Percentiles rank a stretch among this genome's conserved stretches.
phyloP scores from a whole-genome alignment of 1,140 invertebrate genomes.

The Dendroctonus ponderosae region DNA sequence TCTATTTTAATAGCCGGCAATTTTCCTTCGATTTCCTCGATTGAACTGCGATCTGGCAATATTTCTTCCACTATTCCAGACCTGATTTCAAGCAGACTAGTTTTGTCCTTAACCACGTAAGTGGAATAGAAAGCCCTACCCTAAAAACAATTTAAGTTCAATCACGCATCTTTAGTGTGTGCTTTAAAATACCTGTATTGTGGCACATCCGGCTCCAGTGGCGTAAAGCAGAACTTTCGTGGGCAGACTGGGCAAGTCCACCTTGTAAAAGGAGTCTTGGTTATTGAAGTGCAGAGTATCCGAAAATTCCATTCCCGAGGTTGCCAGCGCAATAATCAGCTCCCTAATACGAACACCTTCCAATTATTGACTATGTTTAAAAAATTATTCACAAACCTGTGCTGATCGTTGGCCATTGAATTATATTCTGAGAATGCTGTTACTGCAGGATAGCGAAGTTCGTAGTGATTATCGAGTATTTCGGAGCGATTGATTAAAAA shows the following conservation, averaged over 20 bases:
- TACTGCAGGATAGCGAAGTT: slow-evolving; percentile 58
- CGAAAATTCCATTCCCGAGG: slow-evolving; percentile 65
- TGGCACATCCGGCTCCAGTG: slow-evolving; percentile 65
- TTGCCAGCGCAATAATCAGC: slow-evolving; percentile 52
- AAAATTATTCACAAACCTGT: slow-evolving; percentile 44
- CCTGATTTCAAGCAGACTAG: slow-evolving; percentile 57
- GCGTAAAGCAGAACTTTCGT: slow-evolving; percentile 67
- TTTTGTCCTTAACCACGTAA: slow-evolving; percentile 56
- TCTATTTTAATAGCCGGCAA: slow-evolving; percentile 59
- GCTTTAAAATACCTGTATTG: slow-evolving; percentile 55
- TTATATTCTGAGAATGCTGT: slow-evolving; percentile 60
- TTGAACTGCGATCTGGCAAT: slow-evolving; percentile 57
- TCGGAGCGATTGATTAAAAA: slow-evolving; percentile 64
- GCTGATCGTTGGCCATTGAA: slow-evolving; percentile 57
- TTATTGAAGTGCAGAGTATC: slow-evolving; percentile 61
- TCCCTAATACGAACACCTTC: too few species aligned
- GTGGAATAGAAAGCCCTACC: slow-evolving; percentile 60
- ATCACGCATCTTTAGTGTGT: not conserved
- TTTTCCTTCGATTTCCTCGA: slow-evolving; percentile 62
- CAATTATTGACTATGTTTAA: too few species aligned
- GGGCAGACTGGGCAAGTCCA: slow-evolving; percentile 61
- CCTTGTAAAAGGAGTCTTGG: slow-evolving; percentile 53
- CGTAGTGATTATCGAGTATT: slow-evolving; percentile 59
- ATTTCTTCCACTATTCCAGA: slow-evolving; percentile 61
- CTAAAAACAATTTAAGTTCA: slow-evolving; percentile 41